Evolutionary conservation across 2,797 vertebrate species (phyloP).

Genomic region (Oreochromis grahami): DNA sequence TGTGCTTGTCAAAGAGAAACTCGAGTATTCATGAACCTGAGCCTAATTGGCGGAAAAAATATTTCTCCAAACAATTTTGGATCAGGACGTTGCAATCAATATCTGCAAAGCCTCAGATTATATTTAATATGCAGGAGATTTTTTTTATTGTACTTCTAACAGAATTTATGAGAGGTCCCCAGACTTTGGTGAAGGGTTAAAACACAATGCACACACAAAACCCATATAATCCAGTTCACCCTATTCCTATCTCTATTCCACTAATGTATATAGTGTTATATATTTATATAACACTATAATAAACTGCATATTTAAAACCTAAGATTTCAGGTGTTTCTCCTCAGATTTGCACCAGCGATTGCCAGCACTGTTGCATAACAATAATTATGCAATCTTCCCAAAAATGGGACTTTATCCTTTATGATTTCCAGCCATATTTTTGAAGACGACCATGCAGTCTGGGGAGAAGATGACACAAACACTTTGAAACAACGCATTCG

Average conservation of each 20-base stretch:
- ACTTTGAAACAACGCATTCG: not conserved
- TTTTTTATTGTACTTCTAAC: not conserved
- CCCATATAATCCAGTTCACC: not conserved
- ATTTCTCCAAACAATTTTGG: not conserved
- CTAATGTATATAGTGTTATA: rapidly evolving
- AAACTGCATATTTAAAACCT: not conserved
- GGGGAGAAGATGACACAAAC: not conserved
- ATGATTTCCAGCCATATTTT: not conserved
- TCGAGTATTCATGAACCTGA: not conserved
- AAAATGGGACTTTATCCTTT: not conserved
- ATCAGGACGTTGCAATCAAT: rapidly evolving
- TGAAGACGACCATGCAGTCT: not conserved
- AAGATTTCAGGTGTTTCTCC: not conserved
- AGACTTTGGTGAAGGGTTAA: not conserved
- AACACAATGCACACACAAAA: not conserved
- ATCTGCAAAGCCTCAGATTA: not conserved
- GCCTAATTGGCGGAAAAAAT: not conserved
- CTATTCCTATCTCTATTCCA: not conserved
- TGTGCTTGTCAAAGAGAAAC: not conserved
- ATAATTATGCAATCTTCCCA: slow-evolving; percentile 15
- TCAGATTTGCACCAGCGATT: not conserved
- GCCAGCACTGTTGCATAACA: slow-evolving; percentile 21
- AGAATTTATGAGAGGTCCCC: not conserved
- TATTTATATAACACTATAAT: not conserved
- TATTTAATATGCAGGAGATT: not conserved